These are phyloP conservation scores for Acleris emargana DNA, from an alignment of 2,888 invertebrate species.

Conservation along the genomic window DNA sequence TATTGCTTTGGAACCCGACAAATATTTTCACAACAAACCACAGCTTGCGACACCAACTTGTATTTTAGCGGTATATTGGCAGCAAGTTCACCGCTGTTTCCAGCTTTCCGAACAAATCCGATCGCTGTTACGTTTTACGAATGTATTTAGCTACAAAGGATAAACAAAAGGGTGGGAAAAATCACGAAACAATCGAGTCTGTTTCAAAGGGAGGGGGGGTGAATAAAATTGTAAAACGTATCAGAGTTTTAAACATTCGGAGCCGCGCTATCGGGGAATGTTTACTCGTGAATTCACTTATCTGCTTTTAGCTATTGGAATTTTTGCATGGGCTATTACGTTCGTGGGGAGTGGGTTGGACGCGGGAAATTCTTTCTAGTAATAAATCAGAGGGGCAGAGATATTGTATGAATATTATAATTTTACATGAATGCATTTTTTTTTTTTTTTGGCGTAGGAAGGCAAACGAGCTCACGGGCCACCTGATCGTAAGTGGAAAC, in stretches of 20 bases:
- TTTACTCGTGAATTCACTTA: constrained; percentile 21
- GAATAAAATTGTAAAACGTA: constrained; percentile 20
- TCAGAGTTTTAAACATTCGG: constrained; percentile 14
- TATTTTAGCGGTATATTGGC: too few species aligned
- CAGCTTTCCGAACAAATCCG: constrained; percentile 12
- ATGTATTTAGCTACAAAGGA: constrained; percentile 21
- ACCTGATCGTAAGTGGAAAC: too few species aligned
- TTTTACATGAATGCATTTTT: too few species aligned
- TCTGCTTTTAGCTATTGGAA: constrained; percentile 18
- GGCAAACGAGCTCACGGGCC: too few species aligned
- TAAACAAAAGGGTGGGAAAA: constrained; percentile 27
- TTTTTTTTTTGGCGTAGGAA: too few species aligned
- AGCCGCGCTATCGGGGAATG: constrained; percentile 9
- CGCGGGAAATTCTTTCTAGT: not conserved
- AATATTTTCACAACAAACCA: too few species aligned
- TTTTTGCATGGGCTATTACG: constrained; percentile 3
- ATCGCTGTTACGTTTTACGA: constrained; percentile 22
- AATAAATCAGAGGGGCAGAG: too few species aligned
- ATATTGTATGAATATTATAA: too few species aligned
- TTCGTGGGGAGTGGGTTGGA: not conserved
- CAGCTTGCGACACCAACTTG: too few species aligned
- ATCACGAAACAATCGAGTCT: constrained; percentile 28
- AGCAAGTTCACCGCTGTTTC: too few species aligned
- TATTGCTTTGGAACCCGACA: too few species aligned
- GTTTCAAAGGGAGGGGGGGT: constrained; percentile 23